A percentile compares a stretch with the other conserved stretches of the same genome.
Conservation (phyloP, 2,113 vertebrate genomes). For the Neomonachus schauinslandi region DNA sequence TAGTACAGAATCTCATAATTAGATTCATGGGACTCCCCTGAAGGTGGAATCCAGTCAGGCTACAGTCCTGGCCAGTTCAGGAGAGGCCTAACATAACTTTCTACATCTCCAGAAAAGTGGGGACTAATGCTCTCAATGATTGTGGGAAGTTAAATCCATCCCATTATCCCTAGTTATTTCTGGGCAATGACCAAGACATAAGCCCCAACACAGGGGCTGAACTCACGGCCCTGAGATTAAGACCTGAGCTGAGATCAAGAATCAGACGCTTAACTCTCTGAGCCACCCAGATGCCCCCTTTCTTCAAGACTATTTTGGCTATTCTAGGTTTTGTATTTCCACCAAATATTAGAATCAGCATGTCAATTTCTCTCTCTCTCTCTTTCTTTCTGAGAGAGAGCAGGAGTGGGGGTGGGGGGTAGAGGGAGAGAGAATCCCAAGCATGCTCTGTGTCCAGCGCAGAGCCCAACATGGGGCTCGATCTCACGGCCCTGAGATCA, state of each 20-base stretch:
- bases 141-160: neutral
- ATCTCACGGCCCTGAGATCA: neutral
- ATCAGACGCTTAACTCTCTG: neutral
- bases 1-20: neutral
- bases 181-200: neutral
- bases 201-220: neutral
- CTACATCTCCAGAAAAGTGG: neutral
- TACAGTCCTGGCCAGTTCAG: neutral
- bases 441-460: neutral
- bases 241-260: neutral
- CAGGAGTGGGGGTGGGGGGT: neutral
- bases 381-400: neutral
- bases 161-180: neutral
- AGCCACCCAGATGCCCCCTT: neutral
- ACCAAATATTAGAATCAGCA: neutral
- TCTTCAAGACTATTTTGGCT: neutral
- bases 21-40: neutral
- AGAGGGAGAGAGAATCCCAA: neutral
- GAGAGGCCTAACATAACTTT: neutral
- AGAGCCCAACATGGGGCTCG: neutral
- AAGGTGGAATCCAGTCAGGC: neutral
- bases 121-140: neutral
- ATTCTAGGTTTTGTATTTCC: slow-evolving; percentile 25
- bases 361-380: neutral
- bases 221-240: neutral